These are phyloP conservation scores for Dolichopus griseipennis DNA, from an alignment of 2,888 invertebrate species.

Conservation along the genomic window DNA sequence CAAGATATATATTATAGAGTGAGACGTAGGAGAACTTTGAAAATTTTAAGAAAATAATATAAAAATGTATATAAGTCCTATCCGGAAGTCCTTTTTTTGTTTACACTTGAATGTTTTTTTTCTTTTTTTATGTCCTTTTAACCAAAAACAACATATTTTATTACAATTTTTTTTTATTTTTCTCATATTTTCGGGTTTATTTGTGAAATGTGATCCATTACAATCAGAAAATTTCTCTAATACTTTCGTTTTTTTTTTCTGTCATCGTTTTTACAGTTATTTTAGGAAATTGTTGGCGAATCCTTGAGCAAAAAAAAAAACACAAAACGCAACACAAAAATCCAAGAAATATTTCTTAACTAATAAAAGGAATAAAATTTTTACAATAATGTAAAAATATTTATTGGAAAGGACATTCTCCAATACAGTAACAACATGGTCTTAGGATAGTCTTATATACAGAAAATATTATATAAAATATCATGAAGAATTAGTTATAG, in stretches of 20 bases:
- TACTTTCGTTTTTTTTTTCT: background rate
- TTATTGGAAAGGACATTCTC: background rate
- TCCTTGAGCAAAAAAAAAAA: background rate
- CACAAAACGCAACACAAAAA: too few species aligned
- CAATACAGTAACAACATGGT: background rate
- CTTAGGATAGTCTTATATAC: background rate
- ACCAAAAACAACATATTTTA: background rate
- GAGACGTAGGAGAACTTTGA: too few species aligned
- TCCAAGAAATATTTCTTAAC: background rate
- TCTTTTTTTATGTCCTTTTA: background rate
- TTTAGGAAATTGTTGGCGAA: background rate
- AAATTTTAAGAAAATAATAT: background rate
- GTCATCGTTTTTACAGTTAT: background rate
- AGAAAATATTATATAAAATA: too few species aligned
- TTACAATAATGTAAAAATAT: background rate
- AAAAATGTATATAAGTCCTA: background rate
- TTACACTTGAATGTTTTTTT: background rate
- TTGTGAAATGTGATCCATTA: background rate
- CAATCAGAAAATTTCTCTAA: slow-evolving; percentile 5
- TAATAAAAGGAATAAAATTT: background rate
- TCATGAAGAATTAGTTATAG: too few species aligned
- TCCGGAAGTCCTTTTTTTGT: slow-evolving; percentile 1
- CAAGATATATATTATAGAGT: too few species aligned
- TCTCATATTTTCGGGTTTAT: background rate
- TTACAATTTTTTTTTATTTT: background rate